These are phyloP conservation scores for Galagoides demidoff DNA, from an alignment of 2,797 vertebrate genomes.

Conservation along the genomic window DNA sequence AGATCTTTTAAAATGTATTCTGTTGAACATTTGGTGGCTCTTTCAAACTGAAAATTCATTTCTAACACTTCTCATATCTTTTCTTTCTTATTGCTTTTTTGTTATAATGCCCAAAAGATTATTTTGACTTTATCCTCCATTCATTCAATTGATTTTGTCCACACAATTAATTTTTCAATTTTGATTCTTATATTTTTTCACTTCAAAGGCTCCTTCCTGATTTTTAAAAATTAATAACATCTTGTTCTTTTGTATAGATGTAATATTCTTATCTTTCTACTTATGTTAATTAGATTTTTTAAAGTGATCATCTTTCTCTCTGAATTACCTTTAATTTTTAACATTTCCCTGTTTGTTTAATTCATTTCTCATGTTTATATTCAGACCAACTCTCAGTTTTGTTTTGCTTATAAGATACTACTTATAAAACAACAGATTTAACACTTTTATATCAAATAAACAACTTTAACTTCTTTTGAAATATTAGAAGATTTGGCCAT, in stretches of 20 bases:
- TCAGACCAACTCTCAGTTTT: background rate
- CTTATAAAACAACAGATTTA: conserved; percentile 23
- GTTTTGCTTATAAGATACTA: background rate
- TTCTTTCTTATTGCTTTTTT: background rate
- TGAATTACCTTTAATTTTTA: background rate
- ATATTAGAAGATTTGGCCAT: background rate
- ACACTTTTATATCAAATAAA: background rate
- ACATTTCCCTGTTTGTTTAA: conserved; percentile 5
- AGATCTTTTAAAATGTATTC: background rate
- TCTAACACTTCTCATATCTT: background rate
- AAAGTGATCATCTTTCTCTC: background rate
- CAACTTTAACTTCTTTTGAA: background rate
- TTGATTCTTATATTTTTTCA: background rate
- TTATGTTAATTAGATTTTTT: background rate
- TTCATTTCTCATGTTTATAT: background rate
- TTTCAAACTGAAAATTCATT: conserved; percentile 12
- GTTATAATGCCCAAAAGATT: background rate
- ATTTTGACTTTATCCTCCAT: conserved; percentile 20
- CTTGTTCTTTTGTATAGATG: background rate
- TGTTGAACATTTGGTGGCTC: background rate
- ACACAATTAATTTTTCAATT: background rate
- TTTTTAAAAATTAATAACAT: background rate
- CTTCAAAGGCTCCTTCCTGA: background rate
- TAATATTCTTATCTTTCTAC: background rate
- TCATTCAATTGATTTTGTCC: background rate